Percentiles rank a stretch among this genome's conserved stretches.
These are phyloP conservation scores for Micromussa lordhowensis DNA, from an alignment of 92 coral and sea anemone genomes.

Conservation along the genomic window DNA sequence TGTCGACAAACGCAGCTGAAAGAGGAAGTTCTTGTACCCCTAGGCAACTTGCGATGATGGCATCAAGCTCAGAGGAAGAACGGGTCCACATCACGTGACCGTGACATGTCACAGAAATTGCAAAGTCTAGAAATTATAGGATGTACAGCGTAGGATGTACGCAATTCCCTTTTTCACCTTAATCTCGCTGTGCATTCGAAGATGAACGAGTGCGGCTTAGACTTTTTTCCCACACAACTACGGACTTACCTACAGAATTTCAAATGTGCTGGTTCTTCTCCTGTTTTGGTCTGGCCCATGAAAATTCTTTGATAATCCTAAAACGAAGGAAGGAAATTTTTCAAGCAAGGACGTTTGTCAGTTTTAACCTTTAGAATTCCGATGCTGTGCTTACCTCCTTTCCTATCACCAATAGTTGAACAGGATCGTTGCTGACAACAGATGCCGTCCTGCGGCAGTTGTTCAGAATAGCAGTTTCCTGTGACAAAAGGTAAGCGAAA, in stretches of 20 bases:
- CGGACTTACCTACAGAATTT: slow-evolving; percentile 78
- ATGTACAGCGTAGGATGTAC: no score
- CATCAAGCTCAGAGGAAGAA: background rate
- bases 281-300: slow-evolving; percentile 82
- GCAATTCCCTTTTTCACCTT: no score
- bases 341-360: no score
- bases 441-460: slow-evolving; percentile 90
- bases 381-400: slow-evolving; percentile 74
- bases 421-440: slow-evolving; percentile 82
- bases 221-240: background rate
- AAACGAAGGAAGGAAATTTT: background rate
- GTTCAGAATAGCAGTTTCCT: slow-evolving; percentile 92
- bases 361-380: no score
- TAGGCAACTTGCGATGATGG: background rate
- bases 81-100: background rate
- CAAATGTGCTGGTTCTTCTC: slow-evolving; percentile 82
- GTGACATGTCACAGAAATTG: background rate
- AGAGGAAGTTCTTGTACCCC: background rate
- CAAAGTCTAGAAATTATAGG: background rate
- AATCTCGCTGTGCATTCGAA: no score
- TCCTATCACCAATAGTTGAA: slow-evolving; percentile 84
- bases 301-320: slow-evolving; percentile 84
- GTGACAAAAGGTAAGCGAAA: background rate
- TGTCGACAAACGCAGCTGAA: no score
- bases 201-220: no score